Evolutionary conservation across 2,888 invertebrate genomes (phyloP).

Genomic region (Cacoxenus indagator): DNA sequence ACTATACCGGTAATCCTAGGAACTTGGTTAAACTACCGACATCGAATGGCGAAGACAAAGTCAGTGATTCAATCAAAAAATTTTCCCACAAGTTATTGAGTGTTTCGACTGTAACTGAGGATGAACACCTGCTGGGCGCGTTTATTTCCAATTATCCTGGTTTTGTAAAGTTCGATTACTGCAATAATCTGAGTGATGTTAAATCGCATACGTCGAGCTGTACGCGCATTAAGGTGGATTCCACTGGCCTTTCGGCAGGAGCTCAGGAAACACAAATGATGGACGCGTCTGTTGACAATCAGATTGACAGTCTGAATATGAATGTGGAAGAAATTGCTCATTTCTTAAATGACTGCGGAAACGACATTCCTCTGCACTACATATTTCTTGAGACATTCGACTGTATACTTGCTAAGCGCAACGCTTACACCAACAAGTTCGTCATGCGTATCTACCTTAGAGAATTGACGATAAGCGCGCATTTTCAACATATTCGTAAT

Average conservation of each 20-base stretch:
- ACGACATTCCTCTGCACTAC: not conserved
- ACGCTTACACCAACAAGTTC: constrained; percentile 70
- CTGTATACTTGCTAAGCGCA: constrained; percentile 69
- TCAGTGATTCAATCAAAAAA: not conserved
- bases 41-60: not conserved
- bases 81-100: not conserved
- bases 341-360: no score
- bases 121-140: not conserved
- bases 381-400: constrained; percentile 53
- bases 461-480: constrained; percentile 71
- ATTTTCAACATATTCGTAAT: constrained; percentile 72
- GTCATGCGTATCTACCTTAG: constrained; percentile 72
- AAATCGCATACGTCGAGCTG: no score
- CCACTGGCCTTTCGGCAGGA: no score
- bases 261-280: no score
- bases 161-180: no score
- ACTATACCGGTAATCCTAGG: not conserved
- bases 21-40: not conserved
- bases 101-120: not conserved
- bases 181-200: no score
- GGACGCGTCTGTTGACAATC: not conserved
- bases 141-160: no score
- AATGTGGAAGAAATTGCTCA: no score
- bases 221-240: no score
- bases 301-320: not conserved